Evolutionary conservation across 2,888 invertebrate genomes (phyloP).

Genomic region (Rotaria magnacalcarata): DNA sequence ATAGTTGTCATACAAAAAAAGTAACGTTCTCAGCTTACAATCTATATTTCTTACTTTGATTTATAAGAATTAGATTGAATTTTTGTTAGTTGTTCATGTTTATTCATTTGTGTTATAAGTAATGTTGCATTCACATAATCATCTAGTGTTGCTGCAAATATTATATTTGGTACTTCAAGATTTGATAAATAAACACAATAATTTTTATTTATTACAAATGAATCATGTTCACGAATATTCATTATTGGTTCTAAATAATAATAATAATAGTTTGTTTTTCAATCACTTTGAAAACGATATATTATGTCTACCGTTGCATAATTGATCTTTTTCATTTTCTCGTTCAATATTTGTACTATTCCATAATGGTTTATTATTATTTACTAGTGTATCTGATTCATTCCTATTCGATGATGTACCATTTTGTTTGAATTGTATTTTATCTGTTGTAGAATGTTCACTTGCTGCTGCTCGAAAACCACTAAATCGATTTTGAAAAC

Average conservation of each 20-base stretch:
- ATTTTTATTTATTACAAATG: background rate
- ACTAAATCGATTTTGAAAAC: background rate
- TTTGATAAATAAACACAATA: slow-evolving; percentile 31
- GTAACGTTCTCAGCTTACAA: no score
- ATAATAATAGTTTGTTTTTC: background rate
- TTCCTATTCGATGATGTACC: background rate
- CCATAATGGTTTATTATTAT: background rate
- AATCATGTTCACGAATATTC: background rate
- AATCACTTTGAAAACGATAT: background rate
- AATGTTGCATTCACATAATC: slow-evolving; percentile 36
- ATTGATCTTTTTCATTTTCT: background rate
- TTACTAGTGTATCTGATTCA: background rate
- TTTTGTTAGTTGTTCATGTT: background rate
- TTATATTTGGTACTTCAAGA: background rate
- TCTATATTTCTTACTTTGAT: background rate
- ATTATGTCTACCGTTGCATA: background rate
- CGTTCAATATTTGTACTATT: background rate
- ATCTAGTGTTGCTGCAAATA: slow-evolving; percentile 1
- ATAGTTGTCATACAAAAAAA: no score
- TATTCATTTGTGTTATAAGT: slow-evolving; percentile 26
- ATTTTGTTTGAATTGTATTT: background rate
- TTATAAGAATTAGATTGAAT: background rate
- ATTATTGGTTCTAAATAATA: background rate
- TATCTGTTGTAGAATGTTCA: background rate
- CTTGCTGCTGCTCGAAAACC: background rate